These are phyloP conservation scores for Polypterus senegalus DNA, from an alignment of 2,113 vertebrate species.

Conservation along the genomic window DNA sequence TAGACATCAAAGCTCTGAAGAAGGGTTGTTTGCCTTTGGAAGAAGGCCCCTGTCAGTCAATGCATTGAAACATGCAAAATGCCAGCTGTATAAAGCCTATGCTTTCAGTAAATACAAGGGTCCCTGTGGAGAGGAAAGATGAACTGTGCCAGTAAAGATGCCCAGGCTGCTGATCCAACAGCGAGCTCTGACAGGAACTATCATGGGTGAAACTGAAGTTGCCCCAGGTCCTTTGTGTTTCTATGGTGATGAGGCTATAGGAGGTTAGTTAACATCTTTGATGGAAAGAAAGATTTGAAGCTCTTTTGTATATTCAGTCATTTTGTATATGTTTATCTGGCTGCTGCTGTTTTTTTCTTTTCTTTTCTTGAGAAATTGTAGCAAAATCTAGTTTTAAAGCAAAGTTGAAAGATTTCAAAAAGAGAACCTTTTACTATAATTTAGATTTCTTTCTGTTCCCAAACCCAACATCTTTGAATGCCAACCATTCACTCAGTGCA, in stretches of 20 bases:
- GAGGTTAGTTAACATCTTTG: slow-evolving; percentile 31
- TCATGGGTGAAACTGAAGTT: slow-evolving; percentile 18
- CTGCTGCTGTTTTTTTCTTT: no score
- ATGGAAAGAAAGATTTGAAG: slow-evolving; percentile 23
- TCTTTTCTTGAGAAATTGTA: no score
- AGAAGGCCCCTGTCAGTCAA: not conserved
- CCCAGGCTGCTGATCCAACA: slow-evolving; percentile 40
- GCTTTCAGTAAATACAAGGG: not conserved
- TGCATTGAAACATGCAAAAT: slow-evolving; percentile 1
- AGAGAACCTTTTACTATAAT: no score
- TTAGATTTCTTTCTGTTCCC: no score
- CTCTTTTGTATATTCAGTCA: slow-evolving; percentile 25
- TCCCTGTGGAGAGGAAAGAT: slow-evolving; percentile 27
- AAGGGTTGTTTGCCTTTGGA: not conserved
- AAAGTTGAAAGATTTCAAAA: no score
- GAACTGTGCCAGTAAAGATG: slow-evolving; percentile 30
- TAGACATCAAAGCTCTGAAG: not conserved
- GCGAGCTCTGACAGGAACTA: slow-evolving; percentile 39
- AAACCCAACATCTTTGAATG: no score
- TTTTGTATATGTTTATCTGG: slow-evolving; percentile 5
- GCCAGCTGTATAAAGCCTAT: not conserved
- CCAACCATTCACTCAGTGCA: no score
- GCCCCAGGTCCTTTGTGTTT: slow-evolving; percentile 16
- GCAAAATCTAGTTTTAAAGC: no score
- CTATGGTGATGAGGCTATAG: slow-evolving; percentile 27